Evolutionary conservation across 2,797 vertebrate species (phyloP).

Genomic region (Typhlichthys subterraneus): DNA sequence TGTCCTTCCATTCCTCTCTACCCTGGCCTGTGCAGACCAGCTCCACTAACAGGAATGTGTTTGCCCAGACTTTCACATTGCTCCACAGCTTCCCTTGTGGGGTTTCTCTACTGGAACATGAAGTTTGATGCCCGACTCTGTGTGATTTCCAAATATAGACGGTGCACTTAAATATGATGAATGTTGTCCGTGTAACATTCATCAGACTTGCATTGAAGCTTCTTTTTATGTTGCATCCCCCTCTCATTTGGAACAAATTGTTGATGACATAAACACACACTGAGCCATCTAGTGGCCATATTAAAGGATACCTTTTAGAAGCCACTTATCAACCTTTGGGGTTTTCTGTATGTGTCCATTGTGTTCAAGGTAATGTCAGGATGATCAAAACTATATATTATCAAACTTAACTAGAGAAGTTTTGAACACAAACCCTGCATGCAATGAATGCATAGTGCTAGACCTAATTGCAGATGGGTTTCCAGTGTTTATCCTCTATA

Average conservation of each 20-base stretch:
- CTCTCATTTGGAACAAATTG: not conserved
- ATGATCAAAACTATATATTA: not conserved
- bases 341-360: not conserved
- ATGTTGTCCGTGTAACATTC: not conserved
- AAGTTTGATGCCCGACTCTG: constrained; percentile 22
- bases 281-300: constrained; percentile 40
- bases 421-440: constrained; percentile 38
- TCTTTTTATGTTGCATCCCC: not conserved
- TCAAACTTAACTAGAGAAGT: not conserved
- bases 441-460: constrained; percentile 17
- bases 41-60: constrained; percentile 70
- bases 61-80: constrained; percentile 44
- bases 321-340: not conserved
- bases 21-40: constrained; percentile 52
- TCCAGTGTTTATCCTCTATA: constrained; percentile 6
- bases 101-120: constrained; percentile 42
- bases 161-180: not conserved
- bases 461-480: not conserved
- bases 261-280: not conserved
- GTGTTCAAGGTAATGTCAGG: not conserved
- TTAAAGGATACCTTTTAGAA: not conserved
- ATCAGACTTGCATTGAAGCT: not conserved
- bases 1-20: constrained; percentile 43
- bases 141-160: not conserved
- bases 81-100: constrained; percentile 34